phyloP scores from a whole-genome alignment of 2,797 vertebrate genomes.

The Halcyon leucocephala region DNA sequence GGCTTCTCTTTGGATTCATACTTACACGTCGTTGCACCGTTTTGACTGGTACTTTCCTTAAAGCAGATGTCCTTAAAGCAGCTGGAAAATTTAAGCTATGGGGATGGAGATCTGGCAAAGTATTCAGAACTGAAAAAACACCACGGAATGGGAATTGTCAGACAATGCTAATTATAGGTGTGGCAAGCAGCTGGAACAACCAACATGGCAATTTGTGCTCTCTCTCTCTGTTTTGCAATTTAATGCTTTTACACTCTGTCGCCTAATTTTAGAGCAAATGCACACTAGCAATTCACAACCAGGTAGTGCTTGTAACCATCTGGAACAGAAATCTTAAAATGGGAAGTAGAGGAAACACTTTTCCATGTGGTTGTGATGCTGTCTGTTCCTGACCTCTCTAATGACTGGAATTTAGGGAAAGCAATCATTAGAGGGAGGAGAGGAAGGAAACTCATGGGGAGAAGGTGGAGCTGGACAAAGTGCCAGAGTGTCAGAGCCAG shows the following conservation, averaged over 20 bases:
- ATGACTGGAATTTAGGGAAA: constrained; percentile 29
- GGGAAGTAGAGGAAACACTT: not conserved
- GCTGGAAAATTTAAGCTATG: not conserved
- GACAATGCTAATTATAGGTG: constrained; percentile 56
- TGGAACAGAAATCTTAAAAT: constrained; percentile 33
- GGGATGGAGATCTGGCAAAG: not conserved
- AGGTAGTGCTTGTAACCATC: not conserved
- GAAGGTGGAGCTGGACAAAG: not conserved
- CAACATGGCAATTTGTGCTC: constrained; percentile 4
- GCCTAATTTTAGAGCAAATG: constrained; percentile 38
- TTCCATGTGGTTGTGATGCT: not conserved
- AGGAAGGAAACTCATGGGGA: constrained; percentile 30
- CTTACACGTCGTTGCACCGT: not conserved
- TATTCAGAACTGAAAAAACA: not conserved
- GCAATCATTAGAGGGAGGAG: constrained; percentile 27
- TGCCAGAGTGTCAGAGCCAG: not conserved
- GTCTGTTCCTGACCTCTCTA: constrained; percentile 18
- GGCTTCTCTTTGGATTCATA: not conserved
- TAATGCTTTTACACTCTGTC: constrained; percentile 1
- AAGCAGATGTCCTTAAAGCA: not conserved
- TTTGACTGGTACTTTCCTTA: not conserved
- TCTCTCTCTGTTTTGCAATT: constrained; percentile 5
- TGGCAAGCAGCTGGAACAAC: constrained; percentile 38
- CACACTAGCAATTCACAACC: not conserved
- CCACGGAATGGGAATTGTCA: constrained; percentile 20